Evolutionary conservation across 2,888 invertebrate species (phyloP).

Genomic region (Hetaerina titia): DNA sequence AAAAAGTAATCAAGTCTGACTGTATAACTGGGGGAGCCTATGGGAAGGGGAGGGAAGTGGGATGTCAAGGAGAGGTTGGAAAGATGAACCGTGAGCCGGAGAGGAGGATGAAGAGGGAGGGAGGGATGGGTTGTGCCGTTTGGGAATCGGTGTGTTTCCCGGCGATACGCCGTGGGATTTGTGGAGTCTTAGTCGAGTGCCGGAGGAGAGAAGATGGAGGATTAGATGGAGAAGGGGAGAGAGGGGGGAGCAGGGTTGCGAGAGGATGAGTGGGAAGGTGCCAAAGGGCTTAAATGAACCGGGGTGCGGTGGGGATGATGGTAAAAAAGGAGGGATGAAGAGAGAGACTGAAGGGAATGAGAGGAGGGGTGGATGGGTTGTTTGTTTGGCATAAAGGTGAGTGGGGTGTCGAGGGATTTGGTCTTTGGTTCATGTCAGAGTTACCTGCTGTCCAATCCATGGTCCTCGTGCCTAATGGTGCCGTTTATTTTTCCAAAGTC

Average conservation of each 20-base stretch:
- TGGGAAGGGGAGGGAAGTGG: neutral
- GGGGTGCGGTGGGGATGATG: neutral
- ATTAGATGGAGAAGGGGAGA: neutral
- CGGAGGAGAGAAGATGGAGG: neutral
- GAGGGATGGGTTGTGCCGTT: neutral
- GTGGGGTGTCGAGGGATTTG: too few relatives aligned
- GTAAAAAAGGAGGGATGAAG: neutral
- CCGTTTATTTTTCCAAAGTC: too few relatives aligned
- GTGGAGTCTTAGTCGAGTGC: neutral
- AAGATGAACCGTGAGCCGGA: neutral
- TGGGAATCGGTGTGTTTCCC: neutral
- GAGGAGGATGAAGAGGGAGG: neutral
- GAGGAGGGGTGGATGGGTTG: too few relatives aligned
- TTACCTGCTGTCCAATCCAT: too few relatives aligned
- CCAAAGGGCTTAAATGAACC: neutral
- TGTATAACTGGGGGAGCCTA: neutral
- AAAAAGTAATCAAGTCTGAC: neutral
- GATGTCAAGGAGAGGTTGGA: neutral
- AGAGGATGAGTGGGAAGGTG: neutral
- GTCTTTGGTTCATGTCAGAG: too few relatives aligned
- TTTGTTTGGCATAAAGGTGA: too few relatives aligned
- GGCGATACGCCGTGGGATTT: slow-evolving; percentile 1
- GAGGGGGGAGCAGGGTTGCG: neutral
- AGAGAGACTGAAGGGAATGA: too few relatives aligned
- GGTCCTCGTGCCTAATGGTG: too few relatives aligned